phyloP scores from a whole-genome alignment of 2,797 vertebrate species.

The Acanthurus tractus region DNA sequence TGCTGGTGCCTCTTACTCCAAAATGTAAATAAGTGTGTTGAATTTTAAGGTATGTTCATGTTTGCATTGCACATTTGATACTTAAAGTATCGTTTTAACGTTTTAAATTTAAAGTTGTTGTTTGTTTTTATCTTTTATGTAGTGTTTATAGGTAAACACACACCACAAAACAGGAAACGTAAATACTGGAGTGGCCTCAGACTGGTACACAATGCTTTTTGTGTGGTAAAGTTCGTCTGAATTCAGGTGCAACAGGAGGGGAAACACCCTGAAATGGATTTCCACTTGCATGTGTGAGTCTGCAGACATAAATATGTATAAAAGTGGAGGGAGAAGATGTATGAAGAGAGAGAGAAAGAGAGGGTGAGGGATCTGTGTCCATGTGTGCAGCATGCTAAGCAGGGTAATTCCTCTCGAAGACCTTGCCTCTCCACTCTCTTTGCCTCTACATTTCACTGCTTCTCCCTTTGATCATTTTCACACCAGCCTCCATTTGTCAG shows the following conservation, averaged over 20 bases:
- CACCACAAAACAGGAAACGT: background rate
- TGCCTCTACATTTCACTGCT: conserved; percentile 10
- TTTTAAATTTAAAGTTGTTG: background rate
- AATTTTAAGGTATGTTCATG: too few species aligned
- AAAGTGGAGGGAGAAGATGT: background rate
- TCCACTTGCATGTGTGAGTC: background rate
- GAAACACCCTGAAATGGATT: conserved; percentile 43
- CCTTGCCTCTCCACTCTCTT: conserved; percentile 1
- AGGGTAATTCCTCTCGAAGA: conserved; percentile 23
- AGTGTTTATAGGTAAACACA: background rate
- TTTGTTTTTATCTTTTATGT: background rate
- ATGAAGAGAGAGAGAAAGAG: background rate
- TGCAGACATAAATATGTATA: conserved; percentile 24
- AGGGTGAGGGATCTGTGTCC: conserved; percentile 18
- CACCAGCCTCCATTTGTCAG: conserved; percentile 56
- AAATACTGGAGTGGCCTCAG: background rate
- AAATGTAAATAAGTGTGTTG: too few species aligned
- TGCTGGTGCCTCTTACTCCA: too few species aligned
- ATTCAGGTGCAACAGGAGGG: conserved; percentile 8
- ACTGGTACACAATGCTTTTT: background rate
- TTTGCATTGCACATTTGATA: background rate
- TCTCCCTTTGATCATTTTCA: conserved; percentile 63
- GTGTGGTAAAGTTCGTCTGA: background rate
- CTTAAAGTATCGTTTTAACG: background rate
- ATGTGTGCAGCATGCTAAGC: conserved; percentile 50